phyloP scores from a whole-genome alignment of 1,140 invertebrate species.

The Nasonia giraulti region DNA sequence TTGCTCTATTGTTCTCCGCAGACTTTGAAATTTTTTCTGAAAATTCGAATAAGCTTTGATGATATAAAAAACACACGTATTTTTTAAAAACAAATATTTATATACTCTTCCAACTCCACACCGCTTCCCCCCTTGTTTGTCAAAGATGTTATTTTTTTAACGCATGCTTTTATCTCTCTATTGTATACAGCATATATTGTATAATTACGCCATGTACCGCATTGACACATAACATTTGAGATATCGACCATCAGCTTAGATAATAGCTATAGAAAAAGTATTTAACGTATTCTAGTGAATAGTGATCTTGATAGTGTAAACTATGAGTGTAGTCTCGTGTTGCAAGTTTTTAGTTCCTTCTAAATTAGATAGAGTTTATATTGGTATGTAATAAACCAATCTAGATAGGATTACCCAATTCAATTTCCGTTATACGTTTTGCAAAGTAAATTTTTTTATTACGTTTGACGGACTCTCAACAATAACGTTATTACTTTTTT shows the following conservation, averaged over 20 bases:
- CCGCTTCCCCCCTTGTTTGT: slow-evolving; percentile 60
- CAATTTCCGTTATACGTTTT: background rate
- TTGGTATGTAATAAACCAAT: background rate
- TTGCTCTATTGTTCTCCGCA: background rate
- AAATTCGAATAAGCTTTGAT: background rate
- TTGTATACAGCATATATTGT: background rate
- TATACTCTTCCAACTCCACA: slow-evolving; percentile 62
- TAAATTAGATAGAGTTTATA: background rate
- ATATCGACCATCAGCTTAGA: background rate
- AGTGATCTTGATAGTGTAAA: background rate
- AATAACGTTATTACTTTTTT: background rate
- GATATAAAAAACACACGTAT: background rate
- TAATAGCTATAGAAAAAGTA: background rate
- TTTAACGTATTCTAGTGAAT: background rate
- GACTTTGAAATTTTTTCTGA: background rate
- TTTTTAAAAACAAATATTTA: slow-evolving; percentile 24
- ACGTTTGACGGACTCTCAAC: background rate
- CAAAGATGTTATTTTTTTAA: slow-evolving; percentile 67
- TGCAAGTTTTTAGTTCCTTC: background rate
- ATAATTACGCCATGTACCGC: slow-evolving; percentile 3
- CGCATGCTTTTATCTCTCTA: slow-evolving; percentile 62
- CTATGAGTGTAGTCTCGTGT: background rate
- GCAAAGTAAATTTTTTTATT: background rate
- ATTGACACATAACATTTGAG: slow-evolving; percentile 5
- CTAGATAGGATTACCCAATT: background rate